Evolutionary conservation across 2,113 vertebrate genomes (phyloP).

Genomic region (Mustela nigripes): DNA sequence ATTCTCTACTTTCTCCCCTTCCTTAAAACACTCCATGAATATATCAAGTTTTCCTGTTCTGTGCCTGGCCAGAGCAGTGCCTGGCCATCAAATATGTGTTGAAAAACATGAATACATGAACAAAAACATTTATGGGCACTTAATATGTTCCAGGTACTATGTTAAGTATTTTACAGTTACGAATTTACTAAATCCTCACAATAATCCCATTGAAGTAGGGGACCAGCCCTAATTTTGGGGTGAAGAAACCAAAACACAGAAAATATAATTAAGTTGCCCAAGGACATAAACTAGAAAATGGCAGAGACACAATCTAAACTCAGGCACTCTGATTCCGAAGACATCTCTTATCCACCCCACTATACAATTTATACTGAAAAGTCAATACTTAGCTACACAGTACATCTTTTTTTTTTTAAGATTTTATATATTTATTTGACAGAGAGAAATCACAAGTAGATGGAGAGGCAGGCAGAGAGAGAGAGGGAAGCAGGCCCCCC

Average conservation of each 20-base stretch:
- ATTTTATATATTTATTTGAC: too few relatives aligned
- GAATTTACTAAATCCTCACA: slow-evolving; percentile 16
- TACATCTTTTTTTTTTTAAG: not conserved
- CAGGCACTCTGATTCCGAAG: not conserved
- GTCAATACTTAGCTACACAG: not conserved
- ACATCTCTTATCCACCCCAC: not conserved
- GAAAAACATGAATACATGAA: slow-evolving; percentile 45
- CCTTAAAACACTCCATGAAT: not conserved
- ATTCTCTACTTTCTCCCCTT: slow-evolving; percentile 1
- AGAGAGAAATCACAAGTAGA: too few relatives aligned
- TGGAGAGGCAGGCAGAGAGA: too few relatives aligned
- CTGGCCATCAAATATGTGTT: slow-evolving; percentile 1
- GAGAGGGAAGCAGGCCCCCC: too few relatives aligned
- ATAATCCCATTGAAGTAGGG: not conserved
- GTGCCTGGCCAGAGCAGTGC: not conserved
- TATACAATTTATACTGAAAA: not conserved
- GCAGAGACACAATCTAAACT: not conserved
- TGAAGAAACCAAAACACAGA: slow-evolving; percentile 24
- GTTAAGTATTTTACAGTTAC: not conserved
- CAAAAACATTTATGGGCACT: not conserved
- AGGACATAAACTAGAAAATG: not conserved
- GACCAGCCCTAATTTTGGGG: not conserved
- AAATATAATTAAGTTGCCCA: not conserved
- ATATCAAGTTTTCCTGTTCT: slow-evolving; percentile 11
- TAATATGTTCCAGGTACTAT: not conserved